Percentiles rank a stretch among this genome's conserved stretches.
Conservation (phyloP, 1,140 invertebrate genomes). For the Centruroides vittatus region DNA sequence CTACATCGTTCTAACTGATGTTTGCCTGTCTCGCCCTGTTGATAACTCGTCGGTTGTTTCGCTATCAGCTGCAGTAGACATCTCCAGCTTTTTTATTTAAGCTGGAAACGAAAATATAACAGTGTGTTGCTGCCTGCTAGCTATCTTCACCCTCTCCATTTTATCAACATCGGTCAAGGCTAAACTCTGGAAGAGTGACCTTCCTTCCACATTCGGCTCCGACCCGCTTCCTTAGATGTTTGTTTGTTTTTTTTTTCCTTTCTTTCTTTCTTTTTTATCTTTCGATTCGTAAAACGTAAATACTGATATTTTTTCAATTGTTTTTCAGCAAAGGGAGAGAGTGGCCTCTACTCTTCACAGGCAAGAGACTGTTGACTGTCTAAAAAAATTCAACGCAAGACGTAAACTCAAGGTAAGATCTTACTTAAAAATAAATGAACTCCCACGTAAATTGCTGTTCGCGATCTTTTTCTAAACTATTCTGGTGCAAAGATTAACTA, state of each 20-base stretch:
- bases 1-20: too few species aligned
- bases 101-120: too few species aligned
- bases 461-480: background rate
- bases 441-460: background rate
- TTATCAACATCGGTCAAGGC: background rate
- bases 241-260: background rate
- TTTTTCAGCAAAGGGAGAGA: constrained; percentile 68
- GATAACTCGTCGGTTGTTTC: too few species aligned
- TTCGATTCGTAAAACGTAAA: background rate
- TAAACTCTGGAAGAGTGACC: background rate
- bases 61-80: too few species aligned
- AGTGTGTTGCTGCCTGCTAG: too few species aligned
- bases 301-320: constrained; percentile 1
- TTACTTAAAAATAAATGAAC: background rate
- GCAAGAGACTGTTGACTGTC: constrained; percentile 98
- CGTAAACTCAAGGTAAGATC: constrained; percentile 73
- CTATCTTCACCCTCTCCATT: background rate
- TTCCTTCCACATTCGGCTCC: background rate
- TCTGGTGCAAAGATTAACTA: background rate
- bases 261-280: background rate
- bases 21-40: too few species aligned
- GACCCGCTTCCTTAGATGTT: background rate
- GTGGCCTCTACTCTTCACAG: constrained; percentile 96
- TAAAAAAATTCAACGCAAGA: constrained; percentile 99
- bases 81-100: too few species aligned